Percentiles rank a stretch among this genome's conserved stretches.
phyloP scores from a whole-genome alignment of 2,113 vertebrate species.

The Chlamydotis undulata region DNA sequence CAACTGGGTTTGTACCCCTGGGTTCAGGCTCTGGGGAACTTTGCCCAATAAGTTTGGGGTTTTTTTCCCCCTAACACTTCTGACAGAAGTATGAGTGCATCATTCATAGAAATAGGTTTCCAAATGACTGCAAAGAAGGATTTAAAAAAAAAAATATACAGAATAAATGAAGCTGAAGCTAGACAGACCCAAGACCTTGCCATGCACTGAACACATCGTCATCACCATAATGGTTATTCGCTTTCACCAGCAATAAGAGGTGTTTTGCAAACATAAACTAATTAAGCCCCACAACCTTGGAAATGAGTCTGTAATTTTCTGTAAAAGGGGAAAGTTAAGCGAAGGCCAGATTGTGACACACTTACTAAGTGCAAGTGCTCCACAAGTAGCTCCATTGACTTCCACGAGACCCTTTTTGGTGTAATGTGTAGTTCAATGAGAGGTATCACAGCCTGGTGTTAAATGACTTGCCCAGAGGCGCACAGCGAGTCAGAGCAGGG shows the following conservation, averaged over 20 bases:
- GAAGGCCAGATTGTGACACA: conserved; percentile 70
- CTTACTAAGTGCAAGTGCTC: conserved; percentile 51
- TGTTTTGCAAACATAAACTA: conserved; percentile 69
- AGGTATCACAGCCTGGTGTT: conserved; percentile 61
- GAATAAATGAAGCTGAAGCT: conserved; percentile 48
- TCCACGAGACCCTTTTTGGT: conserved; percentile 19
- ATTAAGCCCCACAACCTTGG: conserved; percentile 62
- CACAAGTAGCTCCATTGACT: conserved; percentile 67
- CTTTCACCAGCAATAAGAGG: conserved; percentile 49
- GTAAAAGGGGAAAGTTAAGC: conserved; percentile 34
- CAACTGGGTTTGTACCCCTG: neutral
- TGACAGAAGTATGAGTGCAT: neutral
- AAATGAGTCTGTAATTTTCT: conserved; percentile 65
- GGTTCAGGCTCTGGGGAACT: neutral
- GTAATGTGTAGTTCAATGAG: conserved; percentile 62
- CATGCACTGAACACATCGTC: conserved; percentile 46
- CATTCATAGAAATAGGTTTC: conserved; percentile 13
- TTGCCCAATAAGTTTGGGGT: neutral
- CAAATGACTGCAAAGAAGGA: conserved; percentile 22
- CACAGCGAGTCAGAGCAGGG: neutral
- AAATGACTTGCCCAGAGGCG: conserved; percentile 25
- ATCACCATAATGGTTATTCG: conserved; percentile 46
- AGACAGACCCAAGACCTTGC: conserved; percentile 45
- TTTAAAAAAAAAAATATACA: neutral
- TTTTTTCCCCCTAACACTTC: neutral